phyloP scores from a whole-genome alignment of 2,113 vertebrate genomes.

The Chlorocebus sabaeus region DNA sequence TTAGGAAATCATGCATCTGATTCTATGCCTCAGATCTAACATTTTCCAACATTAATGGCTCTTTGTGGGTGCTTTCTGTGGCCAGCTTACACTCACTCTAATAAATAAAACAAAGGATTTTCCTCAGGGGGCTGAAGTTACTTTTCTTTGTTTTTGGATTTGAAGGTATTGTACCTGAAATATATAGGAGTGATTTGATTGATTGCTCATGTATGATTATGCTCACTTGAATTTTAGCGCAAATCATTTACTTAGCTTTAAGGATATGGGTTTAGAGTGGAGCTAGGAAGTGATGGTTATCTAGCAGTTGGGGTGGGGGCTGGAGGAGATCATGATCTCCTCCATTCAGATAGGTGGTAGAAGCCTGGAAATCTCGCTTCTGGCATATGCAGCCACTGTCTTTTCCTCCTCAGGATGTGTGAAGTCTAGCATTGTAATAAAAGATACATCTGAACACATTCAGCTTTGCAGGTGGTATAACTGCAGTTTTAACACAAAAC shows the following conservation, averaged over 20 bases:
- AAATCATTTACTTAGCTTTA: background rate
- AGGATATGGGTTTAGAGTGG: background rate
- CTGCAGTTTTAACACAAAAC: background rate
- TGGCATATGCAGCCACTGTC: background rate
- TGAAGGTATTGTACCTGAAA: background rate
- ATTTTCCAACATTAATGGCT: background rate
- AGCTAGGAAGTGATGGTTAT: background rate
- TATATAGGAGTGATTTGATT: background rate
- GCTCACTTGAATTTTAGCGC: background rate
- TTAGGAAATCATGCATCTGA: background rate
- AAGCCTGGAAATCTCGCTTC: background rate
- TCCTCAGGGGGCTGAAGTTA: background rate
- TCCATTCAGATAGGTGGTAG: background rate
- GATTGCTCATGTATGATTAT: background rate
- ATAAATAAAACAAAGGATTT: background rate
- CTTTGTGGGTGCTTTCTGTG: background rate
- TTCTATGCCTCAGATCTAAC: background rate
- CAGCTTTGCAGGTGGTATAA: background rate
- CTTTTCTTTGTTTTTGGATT: constrained; percentile 35
- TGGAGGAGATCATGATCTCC: background rate
- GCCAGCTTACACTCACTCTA: background rate
- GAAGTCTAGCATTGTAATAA: background rate
- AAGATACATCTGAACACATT: background rate
- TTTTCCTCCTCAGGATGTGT: background rate
- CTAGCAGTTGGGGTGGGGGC: background rate